Evolutionary conservation across 2,888 invertebrate genomes (phyloP).

Genomic region (Mythimna pallens): DNA sequence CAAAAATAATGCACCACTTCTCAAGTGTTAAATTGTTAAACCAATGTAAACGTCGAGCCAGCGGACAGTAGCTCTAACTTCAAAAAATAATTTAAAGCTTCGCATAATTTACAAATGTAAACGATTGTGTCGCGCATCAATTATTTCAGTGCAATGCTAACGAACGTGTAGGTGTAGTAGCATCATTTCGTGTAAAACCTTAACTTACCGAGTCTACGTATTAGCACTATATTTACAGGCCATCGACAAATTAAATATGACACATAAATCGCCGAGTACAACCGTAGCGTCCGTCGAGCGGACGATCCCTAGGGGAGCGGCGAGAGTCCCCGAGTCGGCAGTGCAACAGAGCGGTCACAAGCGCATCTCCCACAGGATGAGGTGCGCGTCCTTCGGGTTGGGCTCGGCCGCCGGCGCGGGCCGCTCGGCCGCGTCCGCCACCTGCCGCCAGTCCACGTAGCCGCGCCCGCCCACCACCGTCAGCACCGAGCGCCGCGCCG

Average conservation of each 20-base stretch:
- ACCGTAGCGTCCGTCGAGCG: conserved; percentile 60
- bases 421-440: conserved; percentile 92
- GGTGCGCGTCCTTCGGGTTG: conserved; percentile 96
- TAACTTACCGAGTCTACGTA: conserved; percentile 62
- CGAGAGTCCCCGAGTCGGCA: conserved; percentile 19
- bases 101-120: conserved; percentile 80
- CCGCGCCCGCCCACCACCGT: conserved; percentile 97
- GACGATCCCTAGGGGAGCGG: conserved; percentile 32
- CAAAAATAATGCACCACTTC: conserved; percentile 86
- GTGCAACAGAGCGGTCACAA: conserved; percentile 76
- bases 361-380: conserved; percentile 96
- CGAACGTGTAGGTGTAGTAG: conserved; percentile 51
- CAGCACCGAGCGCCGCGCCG: conserved; percentile 94
- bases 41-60: conserved; percentile 78
- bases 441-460: conserved; percentile 96
- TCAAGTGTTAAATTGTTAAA: conserved; percentile 71
- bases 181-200: conserved; percentile 48
- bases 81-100: conserved; percentile 90
- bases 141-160: conserved; percentile 50
- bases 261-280: conserved; percentile 73
- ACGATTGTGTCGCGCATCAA: conserved; percentile 70
- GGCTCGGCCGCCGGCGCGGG: conserved; percentile 91
- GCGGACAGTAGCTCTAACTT: conserved; percentile 70
- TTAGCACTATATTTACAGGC: conserved; percentile 73
- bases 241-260: conserved; percentile 77